phyloP scores from a whole-genome alignment of 2,888 invertebrate species.

The Trachelus stipa region DNA sequence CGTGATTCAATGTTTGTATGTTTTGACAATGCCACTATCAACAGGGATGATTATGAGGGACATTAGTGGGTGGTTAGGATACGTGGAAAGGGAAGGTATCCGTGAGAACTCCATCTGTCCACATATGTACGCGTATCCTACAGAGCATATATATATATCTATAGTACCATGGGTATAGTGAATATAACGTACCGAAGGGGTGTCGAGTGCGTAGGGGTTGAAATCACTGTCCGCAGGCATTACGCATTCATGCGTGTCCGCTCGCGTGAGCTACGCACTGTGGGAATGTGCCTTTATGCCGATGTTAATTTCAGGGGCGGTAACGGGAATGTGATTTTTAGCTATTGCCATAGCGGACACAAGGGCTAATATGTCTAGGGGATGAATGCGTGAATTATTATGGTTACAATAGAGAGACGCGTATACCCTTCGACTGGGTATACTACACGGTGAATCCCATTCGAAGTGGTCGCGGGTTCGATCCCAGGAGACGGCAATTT shows the following conservation, averaged over 20 bases:
- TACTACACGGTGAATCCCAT: neutral
- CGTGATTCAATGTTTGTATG: slow-evolving; percentile 40
- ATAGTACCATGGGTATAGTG: neutral
- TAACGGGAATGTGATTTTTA: slow-evolving; percentile 42
- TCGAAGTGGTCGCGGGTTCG: neutral
- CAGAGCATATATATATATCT: neutral
- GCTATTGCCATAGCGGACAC: neutral
- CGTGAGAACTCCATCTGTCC: slow-evolving; percentile 64
- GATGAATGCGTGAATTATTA: neutral
- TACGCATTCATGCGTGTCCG: slow-evolving; percentile 58
- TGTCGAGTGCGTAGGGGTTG: slow-evolving; percentile 53
- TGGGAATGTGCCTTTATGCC: slow-evolving; percentile 59
- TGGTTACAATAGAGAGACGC: neutral
- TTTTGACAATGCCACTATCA: slow-evolving; percentile 53
- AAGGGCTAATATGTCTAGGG: neutral
- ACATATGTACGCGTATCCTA: slow-evolving; percentile 20
- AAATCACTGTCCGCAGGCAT: slow-evolving; percentile 64
- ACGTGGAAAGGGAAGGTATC: neutral
- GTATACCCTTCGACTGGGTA: neutral
- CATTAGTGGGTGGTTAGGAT: slow-evolving; percentile 33
- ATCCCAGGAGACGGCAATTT: neutral
- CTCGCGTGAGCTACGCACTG: slow-evolving; percentile 27
- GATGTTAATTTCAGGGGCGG: slow-evolving; percentile 55
- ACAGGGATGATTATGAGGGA: slow-evolving; percentile 49
- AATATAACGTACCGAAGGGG: slow-evolving; percentile 29